Conservation (phyloP, 2,113 vertebrate genomes). For the Oxygymnocypris stewartii region DNA sequence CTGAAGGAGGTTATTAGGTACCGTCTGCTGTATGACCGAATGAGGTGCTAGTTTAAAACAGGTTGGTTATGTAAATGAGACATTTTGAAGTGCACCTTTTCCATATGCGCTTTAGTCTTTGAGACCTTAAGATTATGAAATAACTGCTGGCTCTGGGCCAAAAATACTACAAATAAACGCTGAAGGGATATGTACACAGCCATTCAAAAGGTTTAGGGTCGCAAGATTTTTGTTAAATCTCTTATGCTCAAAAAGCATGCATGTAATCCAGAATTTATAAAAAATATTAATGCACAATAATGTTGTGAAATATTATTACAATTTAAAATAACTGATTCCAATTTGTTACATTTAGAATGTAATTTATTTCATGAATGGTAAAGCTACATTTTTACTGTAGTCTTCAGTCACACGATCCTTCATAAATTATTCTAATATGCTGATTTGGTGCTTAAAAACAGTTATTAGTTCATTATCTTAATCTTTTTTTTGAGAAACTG, state of each 20-base stretch:
- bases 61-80: conserved; percentile 45
- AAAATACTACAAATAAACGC: background rate
- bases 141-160: background rate
- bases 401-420: background rate
- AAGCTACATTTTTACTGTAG: no score
- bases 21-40: background rate
- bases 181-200: background rate
- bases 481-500: no score
- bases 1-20: conserved; percentile 27
- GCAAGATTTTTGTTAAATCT: background rate
- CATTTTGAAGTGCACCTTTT: conserved; percentile 26
- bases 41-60: conserved; percentile 13
- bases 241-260: no score
- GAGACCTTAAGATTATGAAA: conserved; percentile 13
- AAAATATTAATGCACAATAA: no score
- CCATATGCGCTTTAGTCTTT: conserved; percentile 16
- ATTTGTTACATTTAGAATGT: no score
- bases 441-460: no score
- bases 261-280: no score
- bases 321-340: background rate
- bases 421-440: background rate
- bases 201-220: background rate
- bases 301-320: background rate
- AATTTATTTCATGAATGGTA: no score
- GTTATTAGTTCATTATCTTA: no score